A percentile compares a stretch with the other conserved stretches of the same genome.
Evolutionary conservation across 2,888 invertebrate genomes (phyloP).

Genomic region (Lithophane socia): DNA sequence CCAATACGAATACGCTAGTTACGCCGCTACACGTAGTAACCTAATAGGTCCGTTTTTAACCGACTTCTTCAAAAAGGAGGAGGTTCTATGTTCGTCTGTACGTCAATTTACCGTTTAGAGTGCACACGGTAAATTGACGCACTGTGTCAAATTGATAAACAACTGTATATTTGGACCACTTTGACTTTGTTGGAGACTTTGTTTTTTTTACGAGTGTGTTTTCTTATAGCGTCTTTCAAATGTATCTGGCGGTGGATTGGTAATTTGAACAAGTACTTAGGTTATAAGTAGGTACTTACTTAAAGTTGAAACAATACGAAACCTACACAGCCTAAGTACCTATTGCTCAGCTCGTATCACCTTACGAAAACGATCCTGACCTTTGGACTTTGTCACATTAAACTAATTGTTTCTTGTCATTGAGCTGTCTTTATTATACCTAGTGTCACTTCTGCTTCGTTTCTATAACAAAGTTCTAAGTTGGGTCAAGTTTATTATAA

Average conservation of each 20-base stretch:
- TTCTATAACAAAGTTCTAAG: neutral
- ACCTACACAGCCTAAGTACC: neutral
- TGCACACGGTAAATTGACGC: too few relatives aligned
- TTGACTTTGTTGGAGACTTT: neutral
- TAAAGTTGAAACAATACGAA: slow-evolving; percentile 6
- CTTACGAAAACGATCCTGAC: slow-evolving; percentile 9
- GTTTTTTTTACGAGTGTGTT: neutral
- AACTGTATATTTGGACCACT: too few relatives aligned
- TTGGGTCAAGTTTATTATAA: neutral
- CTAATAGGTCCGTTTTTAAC: too few relatives aligned
- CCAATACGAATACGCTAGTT: too few relatives aligned
- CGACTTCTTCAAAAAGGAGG: too few relatives aligned
- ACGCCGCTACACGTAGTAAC: too few relatives aligned
- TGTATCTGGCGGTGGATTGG: neutral
- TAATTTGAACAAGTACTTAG: neutral
- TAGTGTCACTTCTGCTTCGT: slow-evolving; percentile 4
- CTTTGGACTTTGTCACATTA: slow-evolving; percentile 1
- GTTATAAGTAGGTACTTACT: too few relatives aligned
- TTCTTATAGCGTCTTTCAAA: neutral
- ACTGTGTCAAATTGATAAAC: too few relatives aligned
- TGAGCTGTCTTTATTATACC: neutral
- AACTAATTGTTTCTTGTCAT: neutral
- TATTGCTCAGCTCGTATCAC: neutral
- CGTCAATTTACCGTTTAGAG: too few relatives aligned
- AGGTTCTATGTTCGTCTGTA: too few relatives aligned